phyloP scores from a whole-genome alignment of 2,888 invertebrate species.

The Meganola albula region DNA sequence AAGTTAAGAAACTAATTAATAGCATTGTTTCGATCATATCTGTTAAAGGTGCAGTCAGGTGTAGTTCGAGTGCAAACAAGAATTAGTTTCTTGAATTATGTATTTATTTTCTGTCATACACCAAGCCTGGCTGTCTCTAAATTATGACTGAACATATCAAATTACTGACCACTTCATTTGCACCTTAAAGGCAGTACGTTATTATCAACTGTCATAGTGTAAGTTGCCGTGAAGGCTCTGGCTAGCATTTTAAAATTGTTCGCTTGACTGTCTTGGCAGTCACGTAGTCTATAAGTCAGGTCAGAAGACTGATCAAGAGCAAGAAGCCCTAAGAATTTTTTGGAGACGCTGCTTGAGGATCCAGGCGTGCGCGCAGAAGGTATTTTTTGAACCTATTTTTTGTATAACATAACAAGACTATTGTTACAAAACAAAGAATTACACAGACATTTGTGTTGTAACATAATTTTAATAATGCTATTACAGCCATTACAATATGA shows the following conservation, averaged over 20 bases:
- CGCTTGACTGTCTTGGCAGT: conserved; percentile 77
- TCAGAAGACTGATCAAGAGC: conserved; percentile 76
- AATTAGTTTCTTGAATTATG: conserved; percentile 60
- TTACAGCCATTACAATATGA: background rate
- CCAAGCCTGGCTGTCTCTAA: conserved; percentile 45
- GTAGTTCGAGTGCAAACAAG: conserved; percentile 75
- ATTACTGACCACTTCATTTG: conserved; percentile 27
- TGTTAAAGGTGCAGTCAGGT: conserved; percentile 79
- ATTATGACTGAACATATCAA: conserved; percentile 37
- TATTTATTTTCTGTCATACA: conserved; percentile 52
- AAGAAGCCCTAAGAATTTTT: conserved; percentile 71
- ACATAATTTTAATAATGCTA: conserved; percentile 19
- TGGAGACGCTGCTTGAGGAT: conserved; percentile 72
- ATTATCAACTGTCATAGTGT: conserved; percentile 43
- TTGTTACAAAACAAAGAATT: conserved; percentile 35
- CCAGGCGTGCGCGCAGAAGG: conserved; percentile 68
- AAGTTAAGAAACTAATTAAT: conserved; percentile 68
- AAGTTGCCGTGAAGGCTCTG: conserved; percentile 56
- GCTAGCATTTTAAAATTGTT: conserved; percentile 75
- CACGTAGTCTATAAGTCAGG: conserved; percentile 78
- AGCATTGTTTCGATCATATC: conserved; percentile 75
- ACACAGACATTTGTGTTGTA: conserved; percentile 31
- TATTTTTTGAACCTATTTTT: conserved; percentile 75
- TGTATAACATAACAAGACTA: conserved; percentile 63
- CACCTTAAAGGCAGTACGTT: conserved; percentile 28